Base-by-base conservation (phyloP, 2,113 vertebrate species). In the Plectropomus leopardus region DNA sequence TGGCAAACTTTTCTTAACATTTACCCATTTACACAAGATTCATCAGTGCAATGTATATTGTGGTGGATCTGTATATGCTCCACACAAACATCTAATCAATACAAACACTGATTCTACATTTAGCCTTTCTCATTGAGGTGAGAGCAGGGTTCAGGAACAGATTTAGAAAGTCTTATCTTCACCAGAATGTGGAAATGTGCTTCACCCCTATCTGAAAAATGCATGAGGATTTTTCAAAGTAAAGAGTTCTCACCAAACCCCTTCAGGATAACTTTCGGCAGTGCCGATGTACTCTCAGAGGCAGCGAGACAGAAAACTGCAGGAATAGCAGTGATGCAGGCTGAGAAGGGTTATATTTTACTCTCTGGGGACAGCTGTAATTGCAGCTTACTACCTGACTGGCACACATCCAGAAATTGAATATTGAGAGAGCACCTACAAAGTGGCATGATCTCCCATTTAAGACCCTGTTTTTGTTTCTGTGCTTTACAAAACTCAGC, bases 351-450 rank as follows among this genome's bases (percentile, higher is more conserved):
- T 1, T 21, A 28, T 50, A 30, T 80, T 53, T 53, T 17, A 72
- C 23, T 83, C 74, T 73, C 51, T 28, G 24, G 74, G 60, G 63
- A 88, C 50, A 34, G 60, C 53, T 61, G 53, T 76, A 79, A 89
- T 85, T 86, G 59, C 69, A 72, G 40, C 40, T 6, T 53, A 23
- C 36, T 64, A n/a, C 54, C 74, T 73, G 69, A 21, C 47, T 36
- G 42, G 61, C 70, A 80, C 47, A 71, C 45, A 68, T 80, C 40
- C 45, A 66, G 42, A 50, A 16, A 23, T 48, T 32, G 30, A 82
- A 78, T 81, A 65, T 58, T 76, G 74, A 75, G 32, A 78, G 30
- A 36, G 71, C 40, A 63, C 23, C 67, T 51, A 61, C 24, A 72
- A 79, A 67, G 48, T 70, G 44, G 75, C 64, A 70, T 21, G 4